These are phyloP conservation scores for Oncopodura yosiiana DNA, from an alignment of 1,140 invertebrate genomes.

Conservation along the genomic window DNA sequence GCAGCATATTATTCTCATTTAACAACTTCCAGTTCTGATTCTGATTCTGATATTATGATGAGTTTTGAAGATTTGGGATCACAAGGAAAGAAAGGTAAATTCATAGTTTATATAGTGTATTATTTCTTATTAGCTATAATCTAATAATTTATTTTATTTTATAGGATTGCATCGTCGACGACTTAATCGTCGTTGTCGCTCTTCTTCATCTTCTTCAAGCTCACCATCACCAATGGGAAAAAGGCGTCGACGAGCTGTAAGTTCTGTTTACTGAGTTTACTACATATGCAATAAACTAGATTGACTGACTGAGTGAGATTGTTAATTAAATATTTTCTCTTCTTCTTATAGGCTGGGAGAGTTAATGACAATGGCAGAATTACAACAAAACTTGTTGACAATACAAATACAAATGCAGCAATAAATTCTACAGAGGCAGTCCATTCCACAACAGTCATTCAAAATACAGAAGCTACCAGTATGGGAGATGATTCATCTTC, in stretches of 20 bases:
- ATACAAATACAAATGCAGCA: slow-evolving; percentile 3
- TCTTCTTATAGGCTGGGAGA: too few species aligned
- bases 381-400: slow-evolving; percentile 8
- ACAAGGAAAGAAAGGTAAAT: slow-evolving; percentile 4
- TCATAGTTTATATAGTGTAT: too few species aligned
- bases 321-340: too few species aligned
- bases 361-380: too few species aligned
- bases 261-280: background rate
- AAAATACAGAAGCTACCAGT: too few species aligned
- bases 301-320: background rate
- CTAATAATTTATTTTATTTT: background rate
- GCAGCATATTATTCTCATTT: slow-evolving; percentile 28
- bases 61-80: slow-evolving; percentile 19
- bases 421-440: slow-evolving; percentile 3
- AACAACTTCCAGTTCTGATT: slow-evolving; percentile 27
- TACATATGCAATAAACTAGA: background rate
- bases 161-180: background rate
- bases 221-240: slow-evolving; percentile 23
- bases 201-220: slow-evolving; percentile 23
- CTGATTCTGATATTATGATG: slow-evolving; percentile 14
- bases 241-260: slow-evolving; percentile 6
- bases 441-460: too few species aligned
- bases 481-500: too few species aligned
- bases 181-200: slow-evolving; percentile 2
- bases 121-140: too few species aligned